These are phyloP conservation scores for Scaptomyza cyrtandrae DNA, from an alignment of 2,888 invertebrate species.

Conservation along the genomic window DNA sequence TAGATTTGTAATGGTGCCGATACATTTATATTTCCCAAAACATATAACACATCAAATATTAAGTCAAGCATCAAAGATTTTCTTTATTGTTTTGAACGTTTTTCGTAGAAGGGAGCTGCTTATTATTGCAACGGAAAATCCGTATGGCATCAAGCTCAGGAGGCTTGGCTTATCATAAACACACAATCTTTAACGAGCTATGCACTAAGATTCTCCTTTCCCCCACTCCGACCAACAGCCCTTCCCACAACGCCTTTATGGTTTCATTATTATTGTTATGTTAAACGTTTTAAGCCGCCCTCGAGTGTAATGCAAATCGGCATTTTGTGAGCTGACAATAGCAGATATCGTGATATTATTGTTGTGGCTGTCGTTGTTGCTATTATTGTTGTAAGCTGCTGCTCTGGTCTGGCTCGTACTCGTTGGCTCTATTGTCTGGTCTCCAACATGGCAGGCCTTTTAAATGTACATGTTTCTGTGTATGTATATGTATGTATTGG, in stretches of 20 bases:
- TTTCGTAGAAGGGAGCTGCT: background rate
- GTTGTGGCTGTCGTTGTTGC: slow-evolving; percentile 49
- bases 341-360: slow-evolving; percentile 80
- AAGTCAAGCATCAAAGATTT: no score
- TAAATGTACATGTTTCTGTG: background rate
- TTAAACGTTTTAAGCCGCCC: slow-evolving; percentile 47
- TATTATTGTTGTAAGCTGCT: slow-evolving; percentile 29
- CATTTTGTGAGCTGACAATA: slow-evolving; percentile 79
- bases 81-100: background rate
- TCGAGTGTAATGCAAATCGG: slow-evolving; percentile 75
- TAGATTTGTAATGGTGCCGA: no score
- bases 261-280: slow-evolving; percentile 18
- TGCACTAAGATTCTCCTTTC: background rate
- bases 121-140: background rate
- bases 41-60: no score
- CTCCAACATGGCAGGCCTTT: slow-evolving; percentile 45
- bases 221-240: background rate
- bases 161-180: slow-evolving; percentile 6
- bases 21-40: no score
- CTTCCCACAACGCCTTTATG: background rate
- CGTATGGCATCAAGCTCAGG: background rate
- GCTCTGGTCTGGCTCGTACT: slow-evolving; percentile 60
- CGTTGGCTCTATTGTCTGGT: slow-evolving; percentile 71
- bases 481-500: slow-evolving; percentile 8
- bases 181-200: slow-evolving; percentile 15